Percentiles rank a stretch among this genome's conserved stretches.
phyloP scores from a whole-genome alignment of 2,888 invertebrate species.

The Polyommatus icarus region DNA sequence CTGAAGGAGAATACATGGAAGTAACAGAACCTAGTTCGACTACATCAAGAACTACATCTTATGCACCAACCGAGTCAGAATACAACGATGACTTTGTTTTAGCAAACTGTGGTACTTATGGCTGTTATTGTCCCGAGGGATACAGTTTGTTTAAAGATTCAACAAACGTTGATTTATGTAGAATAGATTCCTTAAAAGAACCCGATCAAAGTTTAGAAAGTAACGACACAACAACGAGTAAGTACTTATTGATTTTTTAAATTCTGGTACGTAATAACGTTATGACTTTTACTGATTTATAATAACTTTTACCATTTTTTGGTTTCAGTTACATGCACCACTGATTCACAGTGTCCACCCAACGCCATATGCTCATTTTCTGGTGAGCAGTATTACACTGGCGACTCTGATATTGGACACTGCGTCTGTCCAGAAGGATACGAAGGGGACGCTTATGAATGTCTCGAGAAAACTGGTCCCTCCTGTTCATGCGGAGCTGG shows the following conservation, averaged over 20 bases:
- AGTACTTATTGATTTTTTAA: constrained; percentile 41
- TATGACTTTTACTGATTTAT: neutral
- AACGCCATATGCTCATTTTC: constrained; percentile 88
- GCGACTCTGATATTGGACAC: constrained; percentile 54
- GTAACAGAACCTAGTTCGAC: constrained; percentile 35
- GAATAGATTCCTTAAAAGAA: constrained; percentile 46
- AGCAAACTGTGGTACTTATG: constrained; percentile 56
- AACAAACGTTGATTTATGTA: constrained; percentile 62
- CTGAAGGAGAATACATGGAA: constrained; percentile 43
- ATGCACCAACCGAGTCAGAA: constrained; percentile 53
- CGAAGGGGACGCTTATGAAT: constrained; percentile 90
- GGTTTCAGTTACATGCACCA: constrained; percentile 85
- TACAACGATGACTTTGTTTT: constrained; percentile 63
- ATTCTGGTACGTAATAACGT: neutral
- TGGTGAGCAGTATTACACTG: constrained; percentile 55
- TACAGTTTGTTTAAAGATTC: constrained; percentile 60
- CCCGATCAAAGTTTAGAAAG: constrained; percentile 39
- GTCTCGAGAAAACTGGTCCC: constrained; percentile 74
- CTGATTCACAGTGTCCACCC: constrained; percentile 88
- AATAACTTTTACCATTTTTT: constrained; percentile 21
- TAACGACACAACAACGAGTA: constrained; percentile 50
- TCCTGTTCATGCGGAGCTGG: constrained; percentile 84
- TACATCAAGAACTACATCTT: constrained; percentile 41
- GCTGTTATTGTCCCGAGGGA: constrained; percentile 63
- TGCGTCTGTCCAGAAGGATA: constrained; percentile 92